Conservation (phyloP, 2,113 vertebrate genomes). For the Microcebus jonahi region DNA sequence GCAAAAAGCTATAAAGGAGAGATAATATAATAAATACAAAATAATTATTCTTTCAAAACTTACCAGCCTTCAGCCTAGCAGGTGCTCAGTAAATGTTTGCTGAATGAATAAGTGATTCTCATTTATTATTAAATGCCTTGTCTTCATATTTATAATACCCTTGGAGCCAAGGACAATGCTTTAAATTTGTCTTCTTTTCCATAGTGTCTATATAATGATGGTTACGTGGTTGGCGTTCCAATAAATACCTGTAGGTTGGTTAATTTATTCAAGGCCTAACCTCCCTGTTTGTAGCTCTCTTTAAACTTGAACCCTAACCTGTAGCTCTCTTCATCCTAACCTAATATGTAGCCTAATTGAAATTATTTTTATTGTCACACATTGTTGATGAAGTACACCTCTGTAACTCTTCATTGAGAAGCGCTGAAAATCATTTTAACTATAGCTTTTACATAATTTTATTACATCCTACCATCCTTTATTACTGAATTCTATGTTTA, state of each 20-base stretch:
- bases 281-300: not conserved
- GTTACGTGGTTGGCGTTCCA: not conserved
- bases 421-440: not conserved
- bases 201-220: not conserved
- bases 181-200: constrained; percentile 20
- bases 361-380: not conserved
- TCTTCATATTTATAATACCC: constrained; percentile 44
- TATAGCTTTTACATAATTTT: constrained; percentile 22
- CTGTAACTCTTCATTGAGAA: not conserved
- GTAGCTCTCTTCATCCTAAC: not conserved
- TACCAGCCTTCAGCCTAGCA: not conserved
- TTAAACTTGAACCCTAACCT: not conserved
- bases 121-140: constrained; percentile 68
- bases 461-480: not conserved
- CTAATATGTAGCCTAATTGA: not conserved
- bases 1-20: constrained; percentile 1
- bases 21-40: constrained; percentile 10
- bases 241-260: not conserved
- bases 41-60: constrained; percentile 24
- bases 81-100: constrained; percentile 60
- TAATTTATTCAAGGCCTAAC: not conserved
- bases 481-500: not conserved
- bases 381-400: not conserved
- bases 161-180: constrained; percentile 54
- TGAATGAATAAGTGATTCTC: constrained; percentile 74